Base-by-base conservation (phyloP, 2,888 invertebrate species). In the Melieria crassipennis region DNA sequence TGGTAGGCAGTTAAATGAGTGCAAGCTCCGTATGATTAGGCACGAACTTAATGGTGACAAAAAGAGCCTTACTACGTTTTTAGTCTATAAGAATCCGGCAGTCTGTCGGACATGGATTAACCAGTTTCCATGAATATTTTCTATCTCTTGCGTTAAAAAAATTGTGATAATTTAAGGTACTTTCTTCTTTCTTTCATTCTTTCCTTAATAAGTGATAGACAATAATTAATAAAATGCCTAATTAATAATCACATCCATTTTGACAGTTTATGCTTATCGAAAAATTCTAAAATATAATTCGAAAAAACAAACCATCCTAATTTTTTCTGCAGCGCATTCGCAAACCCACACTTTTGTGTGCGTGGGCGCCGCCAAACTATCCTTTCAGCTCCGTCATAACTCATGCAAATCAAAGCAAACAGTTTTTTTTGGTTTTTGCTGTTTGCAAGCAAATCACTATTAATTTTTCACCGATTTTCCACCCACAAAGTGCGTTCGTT, bases 311-410 rank as follows among this genome's bases (percentile, higher is more conserved):
- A 7, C n/a, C 9, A 13, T 52, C 52, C 5, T 13, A 52, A 52
- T 7, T 52, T 7, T 52, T 52, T 55, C 69, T 50, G 61, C 61
- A 66, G 46, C 46, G 60, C 66, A 70, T 70, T 66, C 57, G 61
- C 47, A 55, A 70, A 75, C 76, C 79, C 80, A 82, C 81, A 80
- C 81, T 79, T 80, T 76, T 75, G 78, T 13, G 52, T 7, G 13
- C 13, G 52, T 11, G 13, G 52, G n/a, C 5, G 52, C 52, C 11
- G 4, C 52, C 11, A 13, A 11, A 30, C 30, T 30, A 30, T 30
- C 30, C 30, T 30, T 30, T 30, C 30, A 30, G 30, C 30, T 30
- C 30, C 30, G 30, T 30, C 30, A 30, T 30, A 50, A 50, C 42
- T 52, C 64, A 52, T 64, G 64, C 52, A 64, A 64, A 64, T 64